Evolutionary conservation across 2,888 invertebrate genomes (phyloP).

Genomic region (Idaea dimidiata): DNA sequence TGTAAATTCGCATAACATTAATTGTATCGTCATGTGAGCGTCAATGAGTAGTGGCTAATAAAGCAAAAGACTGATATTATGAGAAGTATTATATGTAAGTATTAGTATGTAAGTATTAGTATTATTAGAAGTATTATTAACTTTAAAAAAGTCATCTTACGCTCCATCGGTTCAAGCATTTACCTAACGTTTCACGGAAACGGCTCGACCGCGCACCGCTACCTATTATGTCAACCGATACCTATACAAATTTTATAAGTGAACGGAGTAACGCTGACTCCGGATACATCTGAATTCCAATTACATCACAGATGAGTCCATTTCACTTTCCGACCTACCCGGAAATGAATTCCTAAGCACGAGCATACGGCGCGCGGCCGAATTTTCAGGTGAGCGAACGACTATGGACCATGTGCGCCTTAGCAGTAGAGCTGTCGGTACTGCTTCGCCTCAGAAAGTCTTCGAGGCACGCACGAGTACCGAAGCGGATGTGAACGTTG

Average conservation of each 20-base stretch:
- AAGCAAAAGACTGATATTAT: constrained; percentile 20
- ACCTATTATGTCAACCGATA: constrained; percentile 74
- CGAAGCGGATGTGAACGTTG: constrained; percentile 77
- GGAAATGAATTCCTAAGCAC: constrained; percentile 81
- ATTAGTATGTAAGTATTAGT: constrained; percentile 36
- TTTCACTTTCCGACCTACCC: constrained; percentile 81
- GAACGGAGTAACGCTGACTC: constrained; percentile 76
- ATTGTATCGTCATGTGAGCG: constrained; percentile 29
- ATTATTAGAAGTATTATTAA: constrained; percentile 40
- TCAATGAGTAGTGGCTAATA: constrained; percentile 7
- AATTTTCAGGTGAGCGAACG: constrained; percentile 49
- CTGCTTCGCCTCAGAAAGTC: constrained; percentile 48
- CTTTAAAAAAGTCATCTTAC: constrained; percentile 51
- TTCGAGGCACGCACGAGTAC: constrained; percentile 64
- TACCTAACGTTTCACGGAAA: constrained; percentile 52
- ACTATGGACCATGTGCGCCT: constrained; percentile 49
- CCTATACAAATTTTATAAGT: constrained; percentile 73
- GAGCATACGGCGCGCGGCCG: constrained; percentile 76
- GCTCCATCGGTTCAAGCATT: constrained; percentile 52
- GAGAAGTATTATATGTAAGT: constrained; percentile 29
- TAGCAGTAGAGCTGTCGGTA: constrained; percentile 45
- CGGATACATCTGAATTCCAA: constrained; percentile 81
- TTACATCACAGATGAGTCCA: constrained; percentile 80
- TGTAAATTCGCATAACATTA: constrained; percentile 43
- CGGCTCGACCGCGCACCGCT: constrained; percentile 44